A percentile compares a stretch with the other conserved stretches of the same genome.
phyloP scores from a whole-genome alignment of 1,140 invertebrate species.

The Polypedilum vanderplanki region DNA sequence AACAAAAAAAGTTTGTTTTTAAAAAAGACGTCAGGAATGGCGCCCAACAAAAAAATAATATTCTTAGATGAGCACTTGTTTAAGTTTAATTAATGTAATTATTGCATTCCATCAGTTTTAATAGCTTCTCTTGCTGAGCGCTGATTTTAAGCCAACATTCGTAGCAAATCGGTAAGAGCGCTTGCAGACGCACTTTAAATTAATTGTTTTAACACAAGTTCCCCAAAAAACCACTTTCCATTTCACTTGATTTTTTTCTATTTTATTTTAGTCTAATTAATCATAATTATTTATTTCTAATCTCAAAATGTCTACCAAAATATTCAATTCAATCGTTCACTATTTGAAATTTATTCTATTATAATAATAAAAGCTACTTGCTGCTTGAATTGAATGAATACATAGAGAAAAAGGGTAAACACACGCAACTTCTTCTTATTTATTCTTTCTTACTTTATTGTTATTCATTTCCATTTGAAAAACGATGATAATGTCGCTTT shows the following conservation, averaged over 20 bases:
- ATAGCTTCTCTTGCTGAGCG: background rate
- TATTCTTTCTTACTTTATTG: background rate
- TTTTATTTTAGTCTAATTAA: background rate
- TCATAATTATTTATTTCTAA: conserved; percentile 15
- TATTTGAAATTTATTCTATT: too few relatives aligned
- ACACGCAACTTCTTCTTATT: background rate
- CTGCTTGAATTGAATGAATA: too few relatives aligned
- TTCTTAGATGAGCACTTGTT: background rate
- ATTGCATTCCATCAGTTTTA: conserved; percentile 18
- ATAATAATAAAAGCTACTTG: too few relatives aligned
- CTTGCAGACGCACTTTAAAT: conserved; percentile 2
- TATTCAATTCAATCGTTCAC: too few relatives aligned
- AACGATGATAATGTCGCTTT: background rate
- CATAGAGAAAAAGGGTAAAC: too few relatives aligned
- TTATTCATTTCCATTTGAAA: background rate
- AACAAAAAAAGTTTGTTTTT: too few relatives aligned
- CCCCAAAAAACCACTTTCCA: background rate
- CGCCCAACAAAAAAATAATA: background rate
- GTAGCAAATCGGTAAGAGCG: background rate
- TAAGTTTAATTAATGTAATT: background rate
- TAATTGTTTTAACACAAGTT: conserved; percentile 16
- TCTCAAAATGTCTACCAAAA: background rate
- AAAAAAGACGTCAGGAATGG: background rate
- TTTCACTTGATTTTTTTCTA: background rate
- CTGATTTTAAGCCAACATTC: background rate